Base-by-base conservation (phyloP, 2,797 vertebrate species). In the Linurgus olivaceus region DNA sequence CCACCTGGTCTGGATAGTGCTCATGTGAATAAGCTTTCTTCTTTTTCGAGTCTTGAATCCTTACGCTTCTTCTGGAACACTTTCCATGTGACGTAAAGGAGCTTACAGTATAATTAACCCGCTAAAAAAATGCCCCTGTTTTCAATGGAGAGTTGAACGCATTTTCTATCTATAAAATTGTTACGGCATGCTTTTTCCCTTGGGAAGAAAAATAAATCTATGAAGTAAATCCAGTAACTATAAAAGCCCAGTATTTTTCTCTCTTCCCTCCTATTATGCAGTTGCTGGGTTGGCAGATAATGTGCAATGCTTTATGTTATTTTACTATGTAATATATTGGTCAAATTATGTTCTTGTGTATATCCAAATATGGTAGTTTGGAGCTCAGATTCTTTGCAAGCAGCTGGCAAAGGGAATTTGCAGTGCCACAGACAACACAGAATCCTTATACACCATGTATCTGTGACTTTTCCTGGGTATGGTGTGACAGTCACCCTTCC, bases 101-200 rank as follows among this genome's bases (percentile, higher is more conserved):
- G 50, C 28, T 85, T 77, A 88, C 72, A 19, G 85, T 95, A 81
- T 96, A 95, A 95, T 96, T 94, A 95, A 86, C 73, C 51, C 31
- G 5, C 57, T 48, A 73, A 92, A 95, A 95, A 92, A 85, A 76
- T 40, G 31, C 9, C 25, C 35, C 66, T 94, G 70, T 94, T 95
- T 95, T 95, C 62, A 86, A n/a, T 72, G 94, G 54, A 94, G 80
- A 73, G 70, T 81, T 88, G 73, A 93, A 88, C 18, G 7, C 76
- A 75, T 81, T 91, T 94, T 96, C 88, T 94, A 86, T 95, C 76
- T 94, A 94, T 91, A 91, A 91, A 95, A 75, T 84, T 62, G 33
- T 95, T 96, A 84, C 85, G 81, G 40, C 93, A 90, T 93, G 77
- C 42, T 94, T 91, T 79, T 91, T 76, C 51, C 79, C 50, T 72